Percentiles rank a stretch among this genome's conserved stretches.
These are phyloP conservation scores for Apodemia zela DNA, from an alignment of 2,888 invertebrate species.

Conservation along the genomic window DNA sequence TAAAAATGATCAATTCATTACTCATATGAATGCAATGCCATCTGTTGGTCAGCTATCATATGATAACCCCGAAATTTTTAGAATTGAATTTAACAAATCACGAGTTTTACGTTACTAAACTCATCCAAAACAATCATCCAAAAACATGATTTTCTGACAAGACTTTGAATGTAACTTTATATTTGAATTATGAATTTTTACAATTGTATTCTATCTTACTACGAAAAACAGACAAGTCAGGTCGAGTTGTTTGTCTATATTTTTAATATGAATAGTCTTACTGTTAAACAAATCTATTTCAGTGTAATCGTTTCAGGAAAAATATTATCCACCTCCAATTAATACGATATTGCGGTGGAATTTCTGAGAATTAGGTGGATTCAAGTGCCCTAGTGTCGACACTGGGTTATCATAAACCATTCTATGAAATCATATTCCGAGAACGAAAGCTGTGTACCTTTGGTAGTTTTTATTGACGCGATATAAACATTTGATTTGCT, in stretches of 20 bases:
- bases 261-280: neutral
- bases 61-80: too few relatives aligned
- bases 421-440: conserved; percentile 26
- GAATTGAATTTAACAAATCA: too few relatives aligned
- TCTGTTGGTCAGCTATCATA: too few relatives aligned
- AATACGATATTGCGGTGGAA: conserved; percentile 35
- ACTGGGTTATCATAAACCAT: conserved; percentile 51
- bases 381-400: conserved; percentile 42
- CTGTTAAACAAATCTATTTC: conserved; percentile 1
- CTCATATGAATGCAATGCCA: too few relatives aligned
- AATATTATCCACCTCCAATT: conserved; percentile 34
- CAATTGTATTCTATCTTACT: neutral
- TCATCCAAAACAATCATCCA: too few relatives aligned
- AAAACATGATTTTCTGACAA: too few relatives aligned
- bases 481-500: conserved; percentile 13
- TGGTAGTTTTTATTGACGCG: conserved; percentile 2
- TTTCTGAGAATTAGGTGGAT: conserved; percentile 45
- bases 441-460: conserved; percentile 5
- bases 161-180: too few relatives aligned
- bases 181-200: neutral
- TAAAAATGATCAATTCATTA: too few relatives aligned
- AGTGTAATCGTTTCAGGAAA: conserved; percentile 26
- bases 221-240: neutral
- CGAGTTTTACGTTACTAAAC: too few relatives aligned
- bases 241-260: neutral